Conservation (phyloP, 2,113 vertebrate genomes). For the Bos taurus region ARS-UCD2.0 NC_037343.1:77952501-77953000, state of each 20-base stretch:
- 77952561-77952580: conserved; percentile 82
- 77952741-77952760: neutral
- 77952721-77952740: neutral
- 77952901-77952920: neutral
- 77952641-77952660: neutral
- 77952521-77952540: conserved; percentile 84
- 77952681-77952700: neutral
- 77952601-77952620: conserved; percentile 69
- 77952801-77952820: neutral
- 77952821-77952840: neutral
- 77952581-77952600: conserved; percentile 76
- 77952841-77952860: neutral
- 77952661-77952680: neutral
- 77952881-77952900: neutral
- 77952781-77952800: neutral
- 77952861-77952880: neutral
- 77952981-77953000: neutral
- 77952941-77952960: neutral
- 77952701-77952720: neutral
- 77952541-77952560: conserved; percentile 82
- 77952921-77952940: neutral
- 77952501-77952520: conserved; percentile 92
- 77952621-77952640: conserved; percentile 30
- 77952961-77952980: too few relatives aligned
- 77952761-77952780: neutral